phyloP scores from a whole-genome alignment of 2,888 invertebrate genomes.

The Cabera pusaria region DNA sequence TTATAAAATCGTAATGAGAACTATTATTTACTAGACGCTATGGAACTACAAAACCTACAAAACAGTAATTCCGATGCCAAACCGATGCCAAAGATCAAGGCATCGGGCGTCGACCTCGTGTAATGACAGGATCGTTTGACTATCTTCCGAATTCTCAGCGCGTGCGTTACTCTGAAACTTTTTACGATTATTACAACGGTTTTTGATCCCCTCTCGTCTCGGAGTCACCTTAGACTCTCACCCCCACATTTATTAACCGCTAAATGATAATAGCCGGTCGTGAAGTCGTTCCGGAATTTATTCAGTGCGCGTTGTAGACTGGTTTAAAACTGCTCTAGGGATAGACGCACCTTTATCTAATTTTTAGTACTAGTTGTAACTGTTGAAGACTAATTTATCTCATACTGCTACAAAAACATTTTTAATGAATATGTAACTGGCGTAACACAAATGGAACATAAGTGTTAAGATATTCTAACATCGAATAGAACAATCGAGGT shows the following conservation, averaged over 20 bases:
- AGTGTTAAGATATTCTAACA: too few species aligned
- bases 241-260: slow-evolving; percentile 72
- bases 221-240: slow-evolving; percentile 62
- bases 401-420: too few species aligned
- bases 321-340: slow-evolving; percentile 6
- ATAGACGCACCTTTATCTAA: too few species aligned
- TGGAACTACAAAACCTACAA: slow-evolving; percentile 3
- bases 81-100: slow-evolving; percentile 17
- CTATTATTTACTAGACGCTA: slow-evolving; percentile 9
- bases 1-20: slow-evolving; percentile 17
- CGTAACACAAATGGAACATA: too few species aligned
- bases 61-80: slow-evolving; percentile 13
- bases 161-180: slow-evolving; percentile 72
- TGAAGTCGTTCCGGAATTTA: slow-evolving; percentile 64
- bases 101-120: slow-evolving; percentile 24
- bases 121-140: slow-evolving; percentile 62
- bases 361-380: too few species aligned
- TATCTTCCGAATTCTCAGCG: slow-evolving; percentile 66
- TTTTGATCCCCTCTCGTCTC: slow-evolving; percentile 66
- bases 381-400: too few species aligned
- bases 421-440: too few species aligned
- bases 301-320: slow-evolving; percentile 43
- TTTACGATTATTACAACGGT: slow-evolving; percentile 76
- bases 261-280: slow-evolving; percentile 69
- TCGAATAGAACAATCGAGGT: too few species aligned